Evolutionary conservation across 2,113 vertebrate genomes (phyloP), one percentile per base, ranked within the genome.

Genomic region (Brienomyrus longianalis): DNA sequence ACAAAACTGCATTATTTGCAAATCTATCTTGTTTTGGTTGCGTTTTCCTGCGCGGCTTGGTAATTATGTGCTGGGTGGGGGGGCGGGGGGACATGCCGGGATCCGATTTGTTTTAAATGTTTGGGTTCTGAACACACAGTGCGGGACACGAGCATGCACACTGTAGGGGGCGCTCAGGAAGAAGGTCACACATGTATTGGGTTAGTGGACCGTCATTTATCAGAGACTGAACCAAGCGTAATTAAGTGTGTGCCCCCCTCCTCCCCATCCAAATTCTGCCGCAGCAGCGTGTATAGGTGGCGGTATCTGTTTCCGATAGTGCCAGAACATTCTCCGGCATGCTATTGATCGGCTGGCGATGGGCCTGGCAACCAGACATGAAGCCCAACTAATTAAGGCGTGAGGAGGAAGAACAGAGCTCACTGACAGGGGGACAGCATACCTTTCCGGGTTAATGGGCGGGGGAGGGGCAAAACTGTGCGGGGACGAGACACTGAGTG

Each of bases 371-470:
- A 90, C 0, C 91, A 93, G 1, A 93, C 91, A 94, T 17, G 39
- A 95, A 94, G 92, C 90, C 91, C 89, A 94, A 94, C 94, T 93
- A 95, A 96, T 96, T 95, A 95, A 95, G 92, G 94, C 93, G 93
- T 92, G 92, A 93, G 91, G 91, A 90, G 91, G 88, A 93, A 91
- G 91, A 3, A 87, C 90, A 92, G 90, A 89, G 90, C 27, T 86
- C 86, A 10, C 43, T 54, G 15, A 90, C 90, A 83, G 91, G 93
- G 90, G 21, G 1, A 59, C 93, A 35, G n/a, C 10, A 15, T 23
- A 7, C n/a, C 27, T 5, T 39, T 77, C 70, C 27, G 70, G 70
- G 3, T 6, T 77, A 39, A 77, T 8, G 21, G n/a, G n/a, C 51
- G 23, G 8, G 74, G n/a, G 15, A 2, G 35, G 27, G 77, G 35